Conservation (phyloP, 2,113 vertebrate genomes). For the Dasypus novemcinctus region DNA sequence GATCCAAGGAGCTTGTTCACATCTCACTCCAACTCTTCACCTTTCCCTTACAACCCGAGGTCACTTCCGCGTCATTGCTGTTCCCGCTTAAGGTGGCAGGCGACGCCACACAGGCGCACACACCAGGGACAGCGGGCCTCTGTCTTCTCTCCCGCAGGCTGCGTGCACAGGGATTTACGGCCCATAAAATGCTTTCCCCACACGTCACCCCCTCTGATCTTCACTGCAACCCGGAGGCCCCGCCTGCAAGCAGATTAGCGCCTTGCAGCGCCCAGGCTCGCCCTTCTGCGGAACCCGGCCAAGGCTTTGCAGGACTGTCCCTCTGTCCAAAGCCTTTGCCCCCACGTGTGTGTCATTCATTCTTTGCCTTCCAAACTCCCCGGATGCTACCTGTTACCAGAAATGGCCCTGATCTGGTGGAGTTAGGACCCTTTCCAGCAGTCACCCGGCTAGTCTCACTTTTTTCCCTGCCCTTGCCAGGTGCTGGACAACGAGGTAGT, state of each 20-base stretch:
- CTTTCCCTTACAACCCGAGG: background rate
- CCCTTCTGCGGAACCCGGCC: no score
- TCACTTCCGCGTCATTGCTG: background rate
- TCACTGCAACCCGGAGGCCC: background rate
- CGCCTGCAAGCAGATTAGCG: no score
- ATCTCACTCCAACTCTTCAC: background rate
- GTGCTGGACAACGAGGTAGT: background rate
- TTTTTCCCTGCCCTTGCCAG: background rate
- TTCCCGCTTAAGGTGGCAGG: background rate
- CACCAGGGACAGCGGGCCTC: background rate
- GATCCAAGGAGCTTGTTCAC: no score
- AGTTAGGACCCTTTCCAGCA: background rate
- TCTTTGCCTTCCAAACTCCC: background rate
- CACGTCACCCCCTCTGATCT: background rate
- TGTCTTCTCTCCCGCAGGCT: rapidly evolving
- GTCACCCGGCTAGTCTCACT: background rate
- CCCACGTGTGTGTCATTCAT: background rate
- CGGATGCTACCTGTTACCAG: no score
- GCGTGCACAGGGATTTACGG: background rate
- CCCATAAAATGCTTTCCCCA: background rate
- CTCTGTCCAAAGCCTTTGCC: background rate
- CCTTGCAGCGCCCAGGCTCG: background rate
- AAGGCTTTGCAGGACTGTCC: no score
- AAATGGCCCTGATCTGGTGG: background rate
- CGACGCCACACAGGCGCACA: background rate